Percentiles rank a stretch among this genome's conserved stretches.
Evolutionary conservation across 2,113 vertebrate genomes (phyloP).

Genomic region (Saguinus imperator): DNA sequence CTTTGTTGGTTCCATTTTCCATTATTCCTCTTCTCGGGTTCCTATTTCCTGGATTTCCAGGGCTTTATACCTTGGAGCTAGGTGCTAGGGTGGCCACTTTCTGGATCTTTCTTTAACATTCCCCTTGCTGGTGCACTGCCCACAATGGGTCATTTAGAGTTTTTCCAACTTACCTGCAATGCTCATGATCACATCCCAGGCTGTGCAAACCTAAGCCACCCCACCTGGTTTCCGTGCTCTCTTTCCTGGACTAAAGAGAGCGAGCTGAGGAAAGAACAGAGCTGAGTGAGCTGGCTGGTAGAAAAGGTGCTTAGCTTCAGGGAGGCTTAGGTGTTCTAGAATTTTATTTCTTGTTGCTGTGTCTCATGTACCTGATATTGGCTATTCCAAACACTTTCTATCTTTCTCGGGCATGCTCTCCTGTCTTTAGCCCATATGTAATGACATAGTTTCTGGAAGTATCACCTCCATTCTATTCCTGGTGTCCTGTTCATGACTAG

Average conservation of each 20-base stretch:
- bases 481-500: neutral
- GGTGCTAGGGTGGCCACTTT: too few species aligned
- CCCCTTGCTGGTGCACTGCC: neutral
- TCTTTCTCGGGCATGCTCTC: neutral
- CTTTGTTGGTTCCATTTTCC: neutral
- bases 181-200: fast-evolving
- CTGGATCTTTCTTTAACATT: fast-evolving
- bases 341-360: neutral
- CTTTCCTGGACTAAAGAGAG: neutral
- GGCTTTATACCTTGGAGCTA: neutral
- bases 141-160: fast-evolving
- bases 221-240: neutral
- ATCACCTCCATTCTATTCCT: neutral
- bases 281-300: too few species aligned
- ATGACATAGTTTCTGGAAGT: neutral
- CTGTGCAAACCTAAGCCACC: neutral
- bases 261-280: neutral
- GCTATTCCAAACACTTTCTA: neutral
- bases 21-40: neutral
- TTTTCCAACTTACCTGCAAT: neutral
- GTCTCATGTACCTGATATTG: neutral
- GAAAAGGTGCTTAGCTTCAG: neutral
- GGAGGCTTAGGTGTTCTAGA: too few species aligned
- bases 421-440: neutral
- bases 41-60: neutral